A percentile compares a stretch with the other conserved stretches of the same genome.
Evolutionary conservation across 2,888 invertebrate species (phyloP).

Genomic region (Melipona beecheii): DNA sequence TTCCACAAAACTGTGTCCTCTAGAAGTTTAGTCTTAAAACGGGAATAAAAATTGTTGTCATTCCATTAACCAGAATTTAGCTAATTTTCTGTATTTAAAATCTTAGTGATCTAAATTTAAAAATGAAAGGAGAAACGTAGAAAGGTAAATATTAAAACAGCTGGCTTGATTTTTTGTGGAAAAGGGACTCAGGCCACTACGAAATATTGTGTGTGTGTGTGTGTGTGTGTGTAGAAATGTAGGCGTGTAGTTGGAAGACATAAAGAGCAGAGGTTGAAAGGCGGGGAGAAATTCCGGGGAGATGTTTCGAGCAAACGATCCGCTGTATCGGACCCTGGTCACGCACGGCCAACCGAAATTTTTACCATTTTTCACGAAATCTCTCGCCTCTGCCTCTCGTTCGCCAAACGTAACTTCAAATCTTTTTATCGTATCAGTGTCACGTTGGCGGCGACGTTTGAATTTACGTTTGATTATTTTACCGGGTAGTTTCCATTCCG

Average conservation of each 20-base stretch:
- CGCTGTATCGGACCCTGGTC: conserved; percentile 62
- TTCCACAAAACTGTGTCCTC: too few relatives aligned
- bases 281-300: conserved; percentile 38
- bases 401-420: conserved; percentile 35
- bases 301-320: conserved; percentile 29
- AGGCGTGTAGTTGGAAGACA: conserved; percentile 29
- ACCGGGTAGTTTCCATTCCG: not conserved
- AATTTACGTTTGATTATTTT: not conserved
- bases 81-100: too few relatives aligned
- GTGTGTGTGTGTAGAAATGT: conserved; percentile 47
- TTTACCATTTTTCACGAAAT: conserved; percentile 59
- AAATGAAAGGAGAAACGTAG: too few relatives aligned
- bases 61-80: too few relatives aligned
- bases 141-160: too few relatives aligned
- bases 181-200: too few relatives aligned
- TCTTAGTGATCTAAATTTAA: too few relatives aligned
- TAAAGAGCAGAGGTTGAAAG: conserved; percentile 44
- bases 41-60: too few relatives aligned
- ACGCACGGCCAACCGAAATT: conserved; percentile 63
- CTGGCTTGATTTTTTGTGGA: too few relatives aligned
- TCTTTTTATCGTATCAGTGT: conserved; percentile 13
- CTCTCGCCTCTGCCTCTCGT: conserved; percentile 3
- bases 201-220: conserved; percentile 40
- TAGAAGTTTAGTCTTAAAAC: too few relatives aligned
- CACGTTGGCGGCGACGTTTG: not conserved